Conservation (phyloP, 2,797 vertebrate genomes). For the Falco cherrug region DNA sequence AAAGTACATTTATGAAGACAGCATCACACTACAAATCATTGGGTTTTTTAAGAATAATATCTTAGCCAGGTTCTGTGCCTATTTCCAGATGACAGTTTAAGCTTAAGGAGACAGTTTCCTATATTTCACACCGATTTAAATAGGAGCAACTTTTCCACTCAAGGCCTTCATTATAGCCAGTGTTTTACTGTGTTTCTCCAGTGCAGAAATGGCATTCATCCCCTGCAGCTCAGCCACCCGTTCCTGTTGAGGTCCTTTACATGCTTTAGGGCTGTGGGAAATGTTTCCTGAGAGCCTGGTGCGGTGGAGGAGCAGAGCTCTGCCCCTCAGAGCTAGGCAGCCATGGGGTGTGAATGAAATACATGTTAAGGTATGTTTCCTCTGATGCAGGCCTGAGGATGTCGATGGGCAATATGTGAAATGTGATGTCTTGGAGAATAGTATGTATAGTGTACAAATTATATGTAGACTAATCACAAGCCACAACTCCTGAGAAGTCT, state of each 20-base stretch:
- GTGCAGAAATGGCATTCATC: background rate
- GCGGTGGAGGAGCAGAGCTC: background rate
- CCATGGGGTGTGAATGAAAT: background rate
- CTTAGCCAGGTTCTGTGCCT: background rate
- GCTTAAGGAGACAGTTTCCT: background rate
- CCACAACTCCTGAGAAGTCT: background rate
- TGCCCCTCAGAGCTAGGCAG: background rate
- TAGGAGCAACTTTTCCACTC: background rate
- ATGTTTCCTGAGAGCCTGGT: background rate
- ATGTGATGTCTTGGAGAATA: background rate
- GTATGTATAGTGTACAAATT: background rate
- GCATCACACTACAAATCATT: background rate
- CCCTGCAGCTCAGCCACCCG: background rate
- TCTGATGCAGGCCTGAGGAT: background rate
- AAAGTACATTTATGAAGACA: constrained; percentile 7
- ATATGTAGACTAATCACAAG: background rate
- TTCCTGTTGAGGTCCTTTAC: background rate
- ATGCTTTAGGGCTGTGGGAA: background rate
- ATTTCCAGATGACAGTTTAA: background rate
- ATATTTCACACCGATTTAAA: background rate
- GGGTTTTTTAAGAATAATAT: constrained; percentile 7
- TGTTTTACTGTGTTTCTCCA: background rate
- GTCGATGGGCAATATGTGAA: background rate
- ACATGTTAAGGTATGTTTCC: background rate
- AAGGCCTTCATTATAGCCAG: background rate